phyloP scores from a whole-genome alignment of 2,797 vertebrate species.

The Scomberomorus guttatus region DNA sequence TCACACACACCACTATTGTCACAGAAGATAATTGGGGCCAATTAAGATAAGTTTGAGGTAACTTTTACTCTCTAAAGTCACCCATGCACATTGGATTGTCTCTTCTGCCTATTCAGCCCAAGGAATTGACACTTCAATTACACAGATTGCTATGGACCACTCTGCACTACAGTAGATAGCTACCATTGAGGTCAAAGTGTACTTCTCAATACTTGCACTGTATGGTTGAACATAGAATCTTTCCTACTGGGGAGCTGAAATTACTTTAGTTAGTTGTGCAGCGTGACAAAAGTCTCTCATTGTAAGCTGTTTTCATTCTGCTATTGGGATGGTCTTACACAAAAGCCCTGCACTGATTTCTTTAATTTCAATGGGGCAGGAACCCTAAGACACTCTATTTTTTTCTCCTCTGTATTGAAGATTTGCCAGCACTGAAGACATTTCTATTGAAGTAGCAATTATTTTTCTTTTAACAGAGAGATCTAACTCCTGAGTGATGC shows the following conservation, averaged over 20 bases:
- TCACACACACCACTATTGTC: constrained; percentile 45
- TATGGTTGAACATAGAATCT: constrained; percentile 11
- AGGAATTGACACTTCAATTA: constrained; percentile 68
- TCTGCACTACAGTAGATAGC: constrained; percentile 44
- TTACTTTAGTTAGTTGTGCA: constrained; percentile 64
- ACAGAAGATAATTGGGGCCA: constrained; percentile 78
- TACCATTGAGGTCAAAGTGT: constrained; percentile 42
- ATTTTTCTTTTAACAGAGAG: constrained; percentile 33
- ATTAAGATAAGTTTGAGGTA: constrained; percentile 71
- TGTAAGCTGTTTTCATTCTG: constrained; percentile 41
- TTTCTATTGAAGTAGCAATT: constrained; percentile 26
- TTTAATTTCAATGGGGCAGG: constrained; percentile 46
- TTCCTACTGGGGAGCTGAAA: constrained; percentile 39
- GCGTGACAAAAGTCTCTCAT: constrained; percentile 45
- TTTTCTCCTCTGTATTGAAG: constrained; percentile 30
- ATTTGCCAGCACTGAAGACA: constrained; percentile 28
- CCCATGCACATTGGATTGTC: constrained; percentile 58
- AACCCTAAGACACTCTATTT: constrained; percentile 13
- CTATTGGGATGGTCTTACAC: constrained; percentile 37
- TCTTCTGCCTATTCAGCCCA: constrained; percentile 61
- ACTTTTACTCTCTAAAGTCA: constrained; percentile 65
- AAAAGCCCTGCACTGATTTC: constrained; percentile 46
- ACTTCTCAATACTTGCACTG: constrained; percentile 29
- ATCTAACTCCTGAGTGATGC: constrained; percentile 47
- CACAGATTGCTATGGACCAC: constrained; percentile 54